Conservation (phyloP, 2,113 vertebrate species). For the Ellobius talpinus region DNA sequence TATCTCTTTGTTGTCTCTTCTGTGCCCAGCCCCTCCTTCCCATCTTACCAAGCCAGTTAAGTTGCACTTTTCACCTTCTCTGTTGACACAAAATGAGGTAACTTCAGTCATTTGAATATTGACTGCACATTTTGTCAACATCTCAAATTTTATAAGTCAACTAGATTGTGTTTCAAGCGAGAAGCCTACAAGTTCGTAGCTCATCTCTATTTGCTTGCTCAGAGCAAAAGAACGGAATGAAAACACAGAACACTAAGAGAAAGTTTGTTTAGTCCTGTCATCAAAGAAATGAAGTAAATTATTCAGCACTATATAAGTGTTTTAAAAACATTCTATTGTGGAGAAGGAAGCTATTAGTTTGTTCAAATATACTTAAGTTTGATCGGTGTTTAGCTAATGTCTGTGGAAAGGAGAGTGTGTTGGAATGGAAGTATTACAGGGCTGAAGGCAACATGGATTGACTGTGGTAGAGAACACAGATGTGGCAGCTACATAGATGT, state of each 20-base stretch:
- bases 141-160: constrained; percentile 87
- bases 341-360: constrained; percentile 77
- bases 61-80: constrained; percentile 91
- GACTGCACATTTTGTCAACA: constrained; percentile 93
- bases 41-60: constrained; percentile 86
- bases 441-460: constrained; percentile 17
- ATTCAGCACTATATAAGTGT: constrained; percentile 70
- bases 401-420: not conserved
- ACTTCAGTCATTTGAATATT: constrained; percentile 93
- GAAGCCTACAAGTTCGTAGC: constrained; percentile 87
- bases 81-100: constrained; percentile 92
- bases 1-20: constrained; percentile 90
- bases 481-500: not conserved
- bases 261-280: constrained; percentile 87
- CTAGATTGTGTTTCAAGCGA: constrained; percentile 87
- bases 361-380: constrained; percentile 75
- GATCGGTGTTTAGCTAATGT: constrained; percentile 68
- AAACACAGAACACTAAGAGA: constrained; percentile 83
- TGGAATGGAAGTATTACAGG: constrained; percentile 43
- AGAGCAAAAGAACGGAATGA: constrained; percentile 86
- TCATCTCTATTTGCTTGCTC: constrained; percentile 85
- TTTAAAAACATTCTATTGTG: constrained; percentile 71
- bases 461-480: constrained; percentile 10
- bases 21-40: constrained; percentile 89
- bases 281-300: constrained; percentile 74